Conservation (phyloP, 2,797 vertebrate genomes). For the Emys orbicularis region DNA sequence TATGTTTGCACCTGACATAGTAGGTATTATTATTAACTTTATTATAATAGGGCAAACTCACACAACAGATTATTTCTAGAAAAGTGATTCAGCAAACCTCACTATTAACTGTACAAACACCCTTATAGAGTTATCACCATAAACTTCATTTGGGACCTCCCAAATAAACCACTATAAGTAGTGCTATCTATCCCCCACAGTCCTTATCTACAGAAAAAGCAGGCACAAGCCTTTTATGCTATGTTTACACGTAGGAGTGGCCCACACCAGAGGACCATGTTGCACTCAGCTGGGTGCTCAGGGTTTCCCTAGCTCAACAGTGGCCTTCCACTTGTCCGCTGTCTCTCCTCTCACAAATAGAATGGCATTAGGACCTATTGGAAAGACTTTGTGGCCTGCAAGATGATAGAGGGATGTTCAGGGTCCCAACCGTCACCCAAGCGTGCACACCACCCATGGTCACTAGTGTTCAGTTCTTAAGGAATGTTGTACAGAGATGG, state of each 20-base stretch:
- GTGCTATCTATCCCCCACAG: background rate
- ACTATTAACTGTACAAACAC: conserved; percentile 21
- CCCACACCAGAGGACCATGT: no score
- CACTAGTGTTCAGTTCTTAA: background rate
- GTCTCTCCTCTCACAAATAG: background rate
- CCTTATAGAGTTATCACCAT: background rate
- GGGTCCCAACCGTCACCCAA: background rate
- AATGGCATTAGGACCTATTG: background rate
- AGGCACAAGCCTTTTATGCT: background rate
- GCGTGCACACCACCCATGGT: background rate
- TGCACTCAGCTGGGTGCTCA: background rate
- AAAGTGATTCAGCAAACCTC: conserved; percentile 40
- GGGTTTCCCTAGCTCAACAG: background rate
- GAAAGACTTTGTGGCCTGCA: background rate
- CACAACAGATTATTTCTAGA: conserved; percentile 1
- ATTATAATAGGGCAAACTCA: background rate
- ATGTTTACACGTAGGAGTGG: no score
- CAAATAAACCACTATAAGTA: conserved; percentile 14
- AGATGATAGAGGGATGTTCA: background rate
- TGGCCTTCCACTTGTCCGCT: background rate
- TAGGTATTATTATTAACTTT: background rate
- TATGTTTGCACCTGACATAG: conserved; percentile 24
- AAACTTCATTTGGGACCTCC: conserved; percentile 1
- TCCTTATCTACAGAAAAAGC: background rate
- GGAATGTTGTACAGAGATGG: background rate